Percentiles rank a stretch among this genome's conserved stretches.
Evolutionary conservation across 2,797 vertebrate species (phyloP).

Genomic region (Acanthurus lineatus): DNA sequence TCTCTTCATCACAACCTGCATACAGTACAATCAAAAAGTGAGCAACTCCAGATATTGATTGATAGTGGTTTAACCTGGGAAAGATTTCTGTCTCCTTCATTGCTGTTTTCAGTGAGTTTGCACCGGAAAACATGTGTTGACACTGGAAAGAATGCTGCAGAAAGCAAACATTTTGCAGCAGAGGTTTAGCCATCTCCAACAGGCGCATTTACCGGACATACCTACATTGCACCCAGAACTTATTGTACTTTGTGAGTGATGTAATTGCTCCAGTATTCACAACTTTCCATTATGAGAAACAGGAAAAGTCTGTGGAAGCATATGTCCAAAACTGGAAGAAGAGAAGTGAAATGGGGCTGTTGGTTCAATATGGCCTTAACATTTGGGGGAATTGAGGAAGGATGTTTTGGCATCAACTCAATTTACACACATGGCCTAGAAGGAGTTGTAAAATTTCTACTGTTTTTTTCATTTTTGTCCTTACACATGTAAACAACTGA

Average conservation of each 20-base stretch:
- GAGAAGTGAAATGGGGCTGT: conserved; percentile 19
- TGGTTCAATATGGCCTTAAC: conserved; percentile 3
- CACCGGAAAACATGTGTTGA: background rate
- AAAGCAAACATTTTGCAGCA: conserved; percentile 10
- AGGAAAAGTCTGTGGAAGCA: background rate
- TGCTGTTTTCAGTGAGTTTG: conserved; percentile 14
- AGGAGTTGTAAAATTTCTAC: conserved; percentile 19
- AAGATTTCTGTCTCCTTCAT: conserved; percentile 21
- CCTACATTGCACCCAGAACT: background rate
- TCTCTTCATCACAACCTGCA: background rate
- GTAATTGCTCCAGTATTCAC: conserved; percentile 5
- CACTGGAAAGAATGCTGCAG: background rate
- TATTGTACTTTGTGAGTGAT: conserved; percentile 3
- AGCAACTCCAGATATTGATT: conserved; percentile 7
- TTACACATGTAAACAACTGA: conserved; percentile 33
- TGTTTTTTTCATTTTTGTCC: conserved; percentile 38
- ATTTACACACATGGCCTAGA: conserved; percentile 19
- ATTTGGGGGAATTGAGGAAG: background rate
- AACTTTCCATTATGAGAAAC: conserved; percentile 14
- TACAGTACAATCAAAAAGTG: conserved; percentile 20
- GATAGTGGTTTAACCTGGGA: conserved; percentile 9
- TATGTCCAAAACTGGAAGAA: conserved; percentile 27
- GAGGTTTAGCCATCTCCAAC: background rate
- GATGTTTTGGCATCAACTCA: conserved; percentile 38
- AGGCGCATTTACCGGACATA: background rate